These are phyloP conservation scores for Porites australiensis DNA, from an alignment of 64 coral and sea anemone genomes.

Conservation along the genomic window DNA sequence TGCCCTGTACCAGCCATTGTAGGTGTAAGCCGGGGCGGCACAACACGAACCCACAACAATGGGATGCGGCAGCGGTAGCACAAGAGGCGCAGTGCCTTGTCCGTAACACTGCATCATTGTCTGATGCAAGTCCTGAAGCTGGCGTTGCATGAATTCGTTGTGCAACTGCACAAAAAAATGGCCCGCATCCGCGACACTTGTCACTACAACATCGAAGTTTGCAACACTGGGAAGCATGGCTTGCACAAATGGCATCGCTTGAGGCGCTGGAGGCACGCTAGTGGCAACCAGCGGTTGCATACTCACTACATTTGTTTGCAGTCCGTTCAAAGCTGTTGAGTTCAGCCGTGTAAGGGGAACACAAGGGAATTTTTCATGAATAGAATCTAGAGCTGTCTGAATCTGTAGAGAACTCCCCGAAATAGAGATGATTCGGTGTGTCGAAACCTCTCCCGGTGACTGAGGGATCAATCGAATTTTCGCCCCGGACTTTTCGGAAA, in stretches of 20 bases:
- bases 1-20: slow-evolving; percentile 89
- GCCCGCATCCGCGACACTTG: slow-evolving; percentile 84
- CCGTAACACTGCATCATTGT: slow-evolving; percentile 96
- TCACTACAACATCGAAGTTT: slow-evolving; percentile 89
- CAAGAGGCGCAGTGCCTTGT: slow-evolving; percentile 41
- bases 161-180: slow-evolving; percentile 95
- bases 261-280: slow-evolving; percentile 17
- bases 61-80: slow-evolving; percentile 70
- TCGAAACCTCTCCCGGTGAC: slow-evolving; percentile 86
- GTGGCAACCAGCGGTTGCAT: slow-evolving; percentile 30
- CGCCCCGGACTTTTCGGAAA: slow-evolving; percentile 93
- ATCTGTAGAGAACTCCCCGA: slow-evolving; percentile 79
- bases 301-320: not conserved
- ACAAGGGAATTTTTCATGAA: slow-evolving; percentile 93
- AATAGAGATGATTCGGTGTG: slow-evolving; percentile 91
- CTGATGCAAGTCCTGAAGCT: slow-evolving; percentile 90
- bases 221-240: slow-evolving; percentile 76
- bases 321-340: not conserved
- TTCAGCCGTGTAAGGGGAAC: slow-evolving; percentile 89
- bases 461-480: slow-evolving; percentile 98
- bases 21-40: slow-evolving; percentile 82
- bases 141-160: slow-evolving; percentile 70
- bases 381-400: slow-evolving; percentile 76
- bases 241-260: slow-evolving; percentile 52
- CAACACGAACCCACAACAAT: slow-evolving; percentile 84